Conservation (phyloP, 1,140 invertebrate genomes). For the Aricia agestis region DNA sequence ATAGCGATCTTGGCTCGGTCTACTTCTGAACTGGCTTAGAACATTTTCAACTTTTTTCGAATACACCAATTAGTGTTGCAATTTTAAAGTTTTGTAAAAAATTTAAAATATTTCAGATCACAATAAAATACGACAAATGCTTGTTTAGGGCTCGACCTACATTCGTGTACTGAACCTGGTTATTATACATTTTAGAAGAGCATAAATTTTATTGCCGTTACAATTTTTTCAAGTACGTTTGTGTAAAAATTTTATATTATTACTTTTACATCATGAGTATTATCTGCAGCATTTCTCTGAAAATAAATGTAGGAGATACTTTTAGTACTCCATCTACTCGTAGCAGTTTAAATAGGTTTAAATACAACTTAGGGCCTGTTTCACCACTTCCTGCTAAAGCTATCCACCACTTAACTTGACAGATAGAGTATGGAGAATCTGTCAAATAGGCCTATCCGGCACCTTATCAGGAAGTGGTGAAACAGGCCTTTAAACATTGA, state of each 20-base stretch:
- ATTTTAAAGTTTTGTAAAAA: not conserved
- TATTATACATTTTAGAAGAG: not conserved
- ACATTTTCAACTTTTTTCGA: constrained; percentile 15
- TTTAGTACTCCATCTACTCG: too few relatives aligned
- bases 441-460: too few relatives aligned
- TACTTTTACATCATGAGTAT: not conserved
- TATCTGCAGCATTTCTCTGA: not conserved
- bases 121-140: not conserved
- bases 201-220: not conserved
- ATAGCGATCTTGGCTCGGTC: constrained; percentile 12
- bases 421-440: too few relatives aligned
- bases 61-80: constrained; percentile 5
- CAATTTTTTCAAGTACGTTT: not conserved
- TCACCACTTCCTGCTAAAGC: too few relatives aligned
- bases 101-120: not conserved
- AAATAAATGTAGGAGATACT: too few relatives aligned
- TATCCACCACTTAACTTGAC: too few relatives aligned
- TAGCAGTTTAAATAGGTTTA: too few relatives aligned
- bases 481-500: not conserved
- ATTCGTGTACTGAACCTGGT: not conserved
- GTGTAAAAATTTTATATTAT: not conserved
- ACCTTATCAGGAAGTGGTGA: too few relatives aligned
- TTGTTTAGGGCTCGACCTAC: not conserved
- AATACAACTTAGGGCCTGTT: too few relatives aligned
- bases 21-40: constrained; percentile 11